Conservation (phyloP, 2,113 vertebrate species). For the Aspidoscelis tigris region DNA sequence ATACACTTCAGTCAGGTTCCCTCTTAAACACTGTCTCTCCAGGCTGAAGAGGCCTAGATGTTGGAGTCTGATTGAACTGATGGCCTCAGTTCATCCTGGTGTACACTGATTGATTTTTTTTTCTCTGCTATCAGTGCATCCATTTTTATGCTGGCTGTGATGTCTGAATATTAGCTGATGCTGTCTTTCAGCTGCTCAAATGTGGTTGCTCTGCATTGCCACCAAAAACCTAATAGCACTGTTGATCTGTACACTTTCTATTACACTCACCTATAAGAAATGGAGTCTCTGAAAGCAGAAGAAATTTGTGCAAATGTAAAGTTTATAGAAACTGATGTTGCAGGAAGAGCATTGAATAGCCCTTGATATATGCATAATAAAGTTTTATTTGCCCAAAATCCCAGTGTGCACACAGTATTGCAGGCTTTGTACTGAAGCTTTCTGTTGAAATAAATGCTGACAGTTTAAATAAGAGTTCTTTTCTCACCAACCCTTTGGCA, state of each 20-base stretch:
- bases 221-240: not conserved
- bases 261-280: not conserved
- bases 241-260: constrained; percentile 14
- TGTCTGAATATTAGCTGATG: not conserved
- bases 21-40: too few species aligned
- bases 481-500: not conserved
- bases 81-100: too few species aligned
- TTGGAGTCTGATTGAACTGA: too few species aligned
- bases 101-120: too few species aligned
- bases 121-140: too few species aligned
- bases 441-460: constrained; percentile 15
- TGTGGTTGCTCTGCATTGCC: not conserved
- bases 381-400: not conserved
- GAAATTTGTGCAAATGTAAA: constrained; percentile 15
- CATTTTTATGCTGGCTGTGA: not conserved
- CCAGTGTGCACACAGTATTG: not conserved
- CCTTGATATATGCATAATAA: not conserved
- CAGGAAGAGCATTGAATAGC: not conserved
- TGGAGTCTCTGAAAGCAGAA: constrained; percentile 23
- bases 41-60: too few species aligned
- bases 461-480: constrained; percentile 20
- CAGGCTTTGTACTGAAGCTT: constrained; percentile 11
- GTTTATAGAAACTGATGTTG: constrained; percentile 27
- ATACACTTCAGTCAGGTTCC: too few species aligned
- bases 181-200: not conserved